These are phyloP conservation scores for Nephrotoma flavescens DNA, from an alignment of 2,888 invertebrate species.

Conservation along the genomic window DNA sequence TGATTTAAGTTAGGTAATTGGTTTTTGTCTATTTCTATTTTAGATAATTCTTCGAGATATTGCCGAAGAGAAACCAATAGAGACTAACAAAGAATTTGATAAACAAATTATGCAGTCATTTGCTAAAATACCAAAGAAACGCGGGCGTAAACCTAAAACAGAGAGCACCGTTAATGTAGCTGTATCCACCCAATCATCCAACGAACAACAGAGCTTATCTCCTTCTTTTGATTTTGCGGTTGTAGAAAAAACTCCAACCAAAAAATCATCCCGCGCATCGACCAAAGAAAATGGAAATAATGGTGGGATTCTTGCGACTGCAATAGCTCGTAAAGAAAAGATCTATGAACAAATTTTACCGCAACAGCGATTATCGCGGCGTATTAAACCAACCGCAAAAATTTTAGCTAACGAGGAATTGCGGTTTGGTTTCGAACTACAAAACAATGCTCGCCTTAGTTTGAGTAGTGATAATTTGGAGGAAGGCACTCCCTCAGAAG, in stretches of 20 bases:
- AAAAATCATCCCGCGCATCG: constrained; percentile 47
- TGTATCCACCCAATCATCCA: neutral
- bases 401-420: constrained; percentile 49
- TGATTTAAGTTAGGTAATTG: neutral
- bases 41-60: neutral
- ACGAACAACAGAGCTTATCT: neutral
- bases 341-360: constrained; percentile 40
- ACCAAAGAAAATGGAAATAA: constrained; percentile 29
- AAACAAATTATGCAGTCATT: neutral
- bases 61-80: neutral
- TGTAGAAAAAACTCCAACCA: constrained; percentile 22
- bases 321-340: constrained; percentile 58
- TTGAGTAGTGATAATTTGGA: constrained; percentile 17
- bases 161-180: neutral
- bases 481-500: neutral
- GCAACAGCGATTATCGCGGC: constrained; percentile 37
- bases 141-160: constrained; percentile 27
- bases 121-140: constrained; percentile 23
- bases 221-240: neutral
- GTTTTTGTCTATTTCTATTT: neutral
- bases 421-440: constrained; percentile 40
- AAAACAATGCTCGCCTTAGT: constrained; percentile 39
- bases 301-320: constrained; percentile 50
- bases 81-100: neutral
- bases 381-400: constrained; percentile 52